Evolutionary conservation across 2,113 vertebrate genomes (phyloP), one percentile per base, ranked within the genome.

Genomic region (Morone saxatilis): DNA sequence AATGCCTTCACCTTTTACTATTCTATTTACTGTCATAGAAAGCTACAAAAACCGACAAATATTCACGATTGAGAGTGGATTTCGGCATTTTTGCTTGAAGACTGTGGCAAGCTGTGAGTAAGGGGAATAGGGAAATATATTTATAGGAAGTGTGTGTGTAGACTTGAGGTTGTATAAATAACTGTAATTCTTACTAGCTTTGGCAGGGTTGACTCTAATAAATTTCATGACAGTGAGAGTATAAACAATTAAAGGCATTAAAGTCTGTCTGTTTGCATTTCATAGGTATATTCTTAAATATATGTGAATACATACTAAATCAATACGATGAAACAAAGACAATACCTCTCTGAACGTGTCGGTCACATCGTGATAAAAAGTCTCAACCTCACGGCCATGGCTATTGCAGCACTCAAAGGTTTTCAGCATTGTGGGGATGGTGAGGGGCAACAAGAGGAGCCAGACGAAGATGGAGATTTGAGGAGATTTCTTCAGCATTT

Each of bases 391-490:
- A 0, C 92, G 91, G 0, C 93, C 93, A 17, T 86, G 78, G 72
- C 87, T 94, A 85, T 93, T 91, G 75, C 95, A 96, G 83, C 94
- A 94, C 62, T 94, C 92, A 0, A 95, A 94, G 16, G 86, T 92
- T 0, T 22, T 17, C 19, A 94, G n/a, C 95, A 95, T 93, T 6
- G 91, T 94, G 53, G 95, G 95, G 47, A 92, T 71, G 73, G 93
- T 94, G 83, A 88, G 83, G 48, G 93, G 94, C 80, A 94, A 76
- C 75, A 92, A 6, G 5, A 95, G 63, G 6, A 94, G n/a, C 95
- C 96, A 97, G 51, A 96, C 92, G 1, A 51, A 8, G 48, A 93
- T 77, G 17, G 90, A 94, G 1, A 94, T 81, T 41, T 90, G 89
- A 0, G 93, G 90, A 0, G 94, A 92, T 0, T 81, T 88, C 67